Percentiles rank a stretch among this genome's conserved stretches.
Evolutionary conservation across 2,888 invertebrate species (phyloP).

Genomic region (Eristalis pertinax): DNA sequence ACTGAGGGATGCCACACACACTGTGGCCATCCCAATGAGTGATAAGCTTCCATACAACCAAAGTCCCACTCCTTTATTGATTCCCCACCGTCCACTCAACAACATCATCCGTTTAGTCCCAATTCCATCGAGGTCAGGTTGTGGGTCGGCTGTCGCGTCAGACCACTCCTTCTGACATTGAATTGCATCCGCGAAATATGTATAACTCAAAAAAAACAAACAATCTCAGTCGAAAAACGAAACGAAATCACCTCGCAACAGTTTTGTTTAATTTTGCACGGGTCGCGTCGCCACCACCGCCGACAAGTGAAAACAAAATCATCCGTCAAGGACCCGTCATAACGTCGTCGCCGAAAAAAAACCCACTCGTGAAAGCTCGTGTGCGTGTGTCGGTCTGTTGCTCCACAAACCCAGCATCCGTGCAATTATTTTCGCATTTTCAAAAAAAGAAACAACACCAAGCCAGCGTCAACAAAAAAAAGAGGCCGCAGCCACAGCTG

Average conservation of each 20-base stretch:
- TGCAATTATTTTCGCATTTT: background rate
- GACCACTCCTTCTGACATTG: background rate
- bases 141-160: background rate
- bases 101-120: background rate
- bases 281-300: background rate
- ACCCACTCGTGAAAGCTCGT: background rate
- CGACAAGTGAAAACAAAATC: constrained; percentile 8
- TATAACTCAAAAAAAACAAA: background rate
- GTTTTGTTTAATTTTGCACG: constrained; percentile 9
- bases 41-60: background rate
- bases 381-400: background rate
- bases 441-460: background rate
- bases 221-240: background rate
- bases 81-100: background rate
- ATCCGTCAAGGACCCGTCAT: constrained; percentile 22
- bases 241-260: constrained; percentile 6
- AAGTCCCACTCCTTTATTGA: background rate
- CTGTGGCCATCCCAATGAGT: background rate
- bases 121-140: background rate
- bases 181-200: background rate
- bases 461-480: constrained; percentile 7
- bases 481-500: constrained; percentile 35
- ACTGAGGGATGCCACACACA: too few relatives aligned
- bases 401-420: background rate
- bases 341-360: background rate